Evolutionary conservation across 1,140 invertebrate genomes (phyloP).

Genomic region (Drosophila bifasciata): DNA sequence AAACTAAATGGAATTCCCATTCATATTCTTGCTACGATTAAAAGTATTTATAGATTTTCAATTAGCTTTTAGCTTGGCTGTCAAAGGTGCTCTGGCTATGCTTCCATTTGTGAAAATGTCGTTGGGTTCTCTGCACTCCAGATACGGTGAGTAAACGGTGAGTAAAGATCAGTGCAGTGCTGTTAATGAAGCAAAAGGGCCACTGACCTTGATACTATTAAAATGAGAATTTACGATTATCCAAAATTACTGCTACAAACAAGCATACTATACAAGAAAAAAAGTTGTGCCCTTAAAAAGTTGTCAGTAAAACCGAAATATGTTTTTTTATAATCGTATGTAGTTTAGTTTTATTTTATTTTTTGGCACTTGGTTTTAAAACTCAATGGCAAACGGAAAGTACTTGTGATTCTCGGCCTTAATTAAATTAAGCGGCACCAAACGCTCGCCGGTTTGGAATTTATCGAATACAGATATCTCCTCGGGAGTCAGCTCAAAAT

Average conservation of each 20-base stretch:
- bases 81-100: constrained; percentile 25
- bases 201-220: constrained; percentile 20
- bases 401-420: constrained; percentile 85
- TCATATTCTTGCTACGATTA: too few species aligned
- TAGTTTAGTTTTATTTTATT: neutral
- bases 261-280: too few species aligned
- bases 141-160: neutral
- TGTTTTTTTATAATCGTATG: neutral
- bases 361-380: constrained; percentile 64
- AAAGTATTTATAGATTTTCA: too few species aligned
- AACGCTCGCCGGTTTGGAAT: constrained; percentile 86
- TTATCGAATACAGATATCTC: constrained; percentile 87
- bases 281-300: neutral
- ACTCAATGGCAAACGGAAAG: constrained; percentile 87
- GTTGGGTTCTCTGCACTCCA: neutral
- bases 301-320: constrained; percentile 11
- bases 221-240: neutral
- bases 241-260: too few species aligned
- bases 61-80: constrained; percentile 6
- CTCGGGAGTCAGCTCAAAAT: constrained; percentile 87
- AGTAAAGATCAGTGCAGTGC: neutral
- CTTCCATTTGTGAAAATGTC: constrained; percentile 4
- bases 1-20: too few species aligned
- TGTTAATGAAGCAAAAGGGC: constrained; percentile 6
- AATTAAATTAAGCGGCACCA: constrained; percentile 84